Evolutionary conservation across 2,888 invertebrate genomes (phyloP).

Genomic region (Macrophya alboannulata): DNA sequence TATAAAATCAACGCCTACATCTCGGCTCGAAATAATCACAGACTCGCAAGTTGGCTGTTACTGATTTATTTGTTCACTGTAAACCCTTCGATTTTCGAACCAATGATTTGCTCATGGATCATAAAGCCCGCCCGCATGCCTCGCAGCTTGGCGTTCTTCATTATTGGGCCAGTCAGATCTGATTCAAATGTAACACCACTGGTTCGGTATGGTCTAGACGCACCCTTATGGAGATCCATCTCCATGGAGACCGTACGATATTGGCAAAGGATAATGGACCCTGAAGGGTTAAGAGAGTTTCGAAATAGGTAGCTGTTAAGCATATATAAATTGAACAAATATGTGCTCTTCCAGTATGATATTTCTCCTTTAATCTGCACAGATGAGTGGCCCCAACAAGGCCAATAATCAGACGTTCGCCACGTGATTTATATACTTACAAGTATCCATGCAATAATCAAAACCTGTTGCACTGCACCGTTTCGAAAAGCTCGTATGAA

Average conservation of each 20-base stretch:
- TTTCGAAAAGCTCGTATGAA: background rate
- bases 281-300: background rate
- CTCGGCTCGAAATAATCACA: background rate
- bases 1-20: background rate
- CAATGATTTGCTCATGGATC: background rate
- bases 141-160: background rate
- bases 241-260: background rate
- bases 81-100: background rate
- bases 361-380: background rate
- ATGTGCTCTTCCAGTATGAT: background rate
- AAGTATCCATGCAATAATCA: background rate
- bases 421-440: background rate
- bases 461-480: background rate
- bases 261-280: conserved; percentile 6
- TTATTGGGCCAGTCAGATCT: background rate
- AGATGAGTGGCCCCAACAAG: background rate
- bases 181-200: background rate
- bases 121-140: too few species aligned
- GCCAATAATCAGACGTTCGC: background rate
- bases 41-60: background rate
- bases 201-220: background rate
- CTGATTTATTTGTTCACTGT: background rate
- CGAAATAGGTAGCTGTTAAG: background rate
- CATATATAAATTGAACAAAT: background rate
- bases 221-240: conserved; percentile 36